phyloP scores from a whole-genome alignment of 1,140 invertebrate genomes.

The Cryptotermes secundus region DNA sequence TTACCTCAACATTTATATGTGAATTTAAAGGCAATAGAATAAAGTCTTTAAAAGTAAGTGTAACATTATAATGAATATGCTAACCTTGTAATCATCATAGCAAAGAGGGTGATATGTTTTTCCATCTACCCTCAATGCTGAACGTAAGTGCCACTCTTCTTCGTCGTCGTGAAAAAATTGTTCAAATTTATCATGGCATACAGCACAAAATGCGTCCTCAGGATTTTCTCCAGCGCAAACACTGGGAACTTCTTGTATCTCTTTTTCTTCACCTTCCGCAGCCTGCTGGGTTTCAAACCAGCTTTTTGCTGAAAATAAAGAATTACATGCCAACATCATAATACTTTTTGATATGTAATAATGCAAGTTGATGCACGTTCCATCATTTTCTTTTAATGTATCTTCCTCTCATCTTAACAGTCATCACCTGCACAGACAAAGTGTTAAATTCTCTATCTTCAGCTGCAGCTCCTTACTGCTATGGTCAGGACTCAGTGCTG shows the following conservation, averaged over 20 bases:
- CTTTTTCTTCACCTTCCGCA: conserved; percentile 53
- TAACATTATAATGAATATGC: neutral
- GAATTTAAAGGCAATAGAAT: too few relatives aligned
- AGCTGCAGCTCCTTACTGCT: too few relatives aligned
- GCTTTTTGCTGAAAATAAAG: conserved; percentile 68
- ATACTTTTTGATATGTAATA: too few relatives aligned
- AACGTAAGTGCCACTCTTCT: conserved; percentile 92
- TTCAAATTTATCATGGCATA: conserved; percentile 90
- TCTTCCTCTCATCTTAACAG: too few relatives aligned
- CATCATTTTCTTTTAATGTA: too few relatives aligned
- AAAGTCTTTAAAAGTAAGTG: too few relatives aligned
- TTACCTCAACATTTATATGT: too few relatives aligned
- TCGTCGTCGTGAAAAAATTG: conserved; percentile 93
- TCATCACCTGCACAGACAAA: too few relatives aligned
- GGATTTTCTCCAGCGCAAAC: conserved; percentile 59
- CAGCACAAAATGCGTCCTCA: conserved; percentile 70
- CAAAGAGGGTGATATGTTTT: conserved; percentile 89
- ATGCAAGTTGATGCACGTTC: too few relatives aligned
- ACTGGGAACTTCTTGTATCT: conserved; percentile 57
- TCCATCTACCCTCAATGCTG: conserved; percentile 74
- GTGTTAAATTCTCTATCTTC: too few relatives aligned
- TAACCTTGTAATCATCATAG: conserved; percentile 66
- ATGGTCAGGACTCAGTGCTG: too few relatives aligned
- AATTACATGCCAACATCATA: neutral
- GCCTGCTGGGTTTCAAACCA: conserved; percentile 77